phyloP scores from a whole-genome alignment of 2,797 vertebrate species.

The Strix occidentalis region DNA sequence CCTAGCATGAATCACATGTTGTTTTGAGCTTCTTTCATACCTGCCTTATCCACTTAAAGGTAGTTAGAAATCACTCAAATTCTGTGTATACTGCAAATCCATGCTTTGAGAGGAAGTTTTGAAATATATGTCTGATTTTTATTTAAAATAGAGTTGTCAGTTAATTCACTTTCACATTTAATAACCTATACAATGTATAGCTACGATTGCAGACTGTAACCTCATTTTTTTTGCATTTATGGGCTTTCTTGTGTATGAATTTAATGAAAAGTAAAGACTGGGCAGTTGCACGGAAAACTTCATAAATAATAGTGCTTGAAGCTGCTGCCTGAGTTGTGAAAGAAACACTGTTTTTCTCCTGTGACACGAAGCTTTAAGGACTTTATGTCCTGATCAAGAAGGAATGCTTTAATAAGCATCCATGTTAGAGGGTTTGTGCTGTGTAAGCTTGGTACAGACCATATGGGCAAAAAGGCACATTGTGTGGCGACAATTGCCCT shows the following conservation, averaged over 20 bases:
- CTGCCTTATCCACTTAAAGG: neutral
- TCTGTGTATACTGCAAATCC: neutral
- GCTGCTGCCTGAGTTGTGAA: conserved; percentile 31
- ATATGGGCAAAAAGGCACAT: conserved; percentile 87
- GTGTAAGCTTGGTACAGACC: conserved; percentile 83
- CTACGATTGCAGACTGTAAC: neutral
- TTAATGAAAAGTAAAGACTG: conserved; percentile 10
- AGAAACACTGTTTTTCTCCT: conserved; percentile 50
- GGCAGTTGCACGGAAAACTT: neutral
- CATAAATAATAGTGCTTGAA: conserved; percentile 46
- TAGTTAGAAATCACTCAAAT: neutral
- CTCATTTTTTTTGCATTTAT: neutral
- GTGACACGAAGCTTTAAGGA: conserved; percentile 61
- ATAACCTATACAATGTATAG: neutral
- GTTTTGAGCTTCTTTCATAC: neutral
- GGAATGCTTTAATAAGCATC: conserved; percentile 76
- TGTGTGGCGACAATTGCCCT: conserved; percentile 83
- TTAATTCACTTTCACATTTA: conserved; percentile 9
- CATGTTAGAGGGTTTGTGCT: conserved; percentile 75
- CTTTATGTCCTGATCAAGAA: conserved; percentile 69
- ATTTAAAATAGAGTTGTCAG: neutral
- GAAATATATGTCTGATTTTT: neutral
- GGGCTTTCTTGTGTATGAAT: neutral
- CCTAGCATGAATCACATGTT: neutral
- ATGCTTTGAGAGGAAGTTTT: neutral